Conservation (phyloP, 2,888 invertebrate genomes). For the Chouioia cunea region DNA sequence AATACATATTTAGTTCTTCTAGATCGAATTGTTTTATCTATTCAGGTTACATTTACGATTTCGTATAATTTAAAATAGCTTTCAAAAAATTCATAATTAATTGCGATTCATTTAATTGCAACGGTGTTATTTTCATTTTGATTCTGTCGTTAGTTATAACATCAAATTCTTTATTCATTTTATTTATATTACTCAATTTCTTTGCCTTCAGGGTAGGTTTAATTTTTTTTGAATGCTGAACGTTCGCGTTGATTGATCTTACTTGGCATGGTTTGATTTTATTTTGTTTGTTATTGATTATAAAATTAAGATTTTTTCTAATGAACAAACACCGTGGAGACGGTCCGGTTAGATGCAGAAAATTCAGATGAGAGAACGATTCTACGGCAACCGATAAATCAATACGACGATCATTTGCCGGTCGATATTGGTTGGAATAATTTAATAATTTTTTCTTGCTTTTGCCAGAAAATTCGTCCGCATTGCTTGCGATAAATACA, state of each 20-base stretch:
- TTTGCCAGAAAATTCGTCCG: too few relatives aligned
- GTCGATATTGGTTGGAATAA: too few relatives aligned
- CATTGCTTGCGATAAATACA: not conserved
- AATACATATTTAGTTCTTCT: constrained; percentile 7
- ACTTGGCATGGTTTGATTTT: constrained; percentile 43
- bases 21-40: constrained; percentile 6
- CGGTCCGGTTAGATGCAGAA: constrained; percentile 47
- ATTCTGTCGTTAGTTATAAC: constrained; percentile 58
- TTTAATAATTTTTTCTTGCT: too few relatives aligned
- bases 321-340: constrained; percentile 52
- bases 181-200: constrained; percentile 34
- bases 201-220: constrained; percentile 15
- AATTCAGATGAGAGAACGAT: constrained; percentile 29
- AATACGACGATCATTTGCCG: too few relatives aligned
- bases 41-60: constrained; percentile 25
- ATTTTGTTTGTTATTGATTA: constrained; percentile 40
- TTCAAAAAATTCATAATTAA: constrained; percentile 58
- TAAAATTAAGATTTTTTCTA: constrained; percentile 48
- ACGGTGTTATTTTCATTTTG: constrained; percentile 56
- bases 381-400: not conserved
- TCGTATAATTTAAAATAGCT: constrained; percentile 54
- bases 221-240: constrained; percentile 29
- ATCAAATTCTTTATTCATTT: constrained; percentile 53
- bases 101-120: constrained; percentile 55
- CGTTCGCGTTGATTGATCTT: constrained; percentile 41